Conservation (phyloP, 2,113 vertebrate genomes). For the cattle (Bos taurus) region DNA sequence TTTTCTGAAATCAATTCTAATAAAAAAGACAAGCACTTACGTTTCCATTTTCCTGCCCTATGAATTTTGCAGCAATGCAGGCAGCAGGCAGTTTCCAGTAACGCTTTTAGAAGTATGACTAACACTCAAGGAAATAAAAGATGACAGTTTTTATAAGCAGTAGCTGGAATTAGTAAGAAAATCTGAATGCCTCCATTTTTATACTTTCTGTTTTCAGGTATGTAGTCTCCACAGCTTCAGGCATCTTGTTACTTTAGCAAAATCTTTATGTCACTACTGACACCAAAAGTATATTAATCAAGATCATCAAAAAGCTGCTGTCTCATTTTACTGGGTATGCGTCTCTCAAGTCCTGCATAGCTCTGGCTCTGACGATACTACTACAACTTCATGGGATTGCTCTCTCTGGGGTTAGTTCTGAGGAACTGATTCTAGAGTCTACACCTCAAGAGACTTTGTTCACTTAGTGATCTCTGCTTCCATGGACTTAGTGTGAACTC, state of each 20-base stretch:
- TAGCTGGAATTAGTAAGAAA: constrained; percentile 48
- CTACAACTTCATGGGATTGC: not conserved
- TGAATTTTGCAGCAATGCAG: not conserved
- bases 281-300: not conserved
- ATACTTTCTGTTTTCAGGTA: not conserved
- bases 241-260: not conserved
- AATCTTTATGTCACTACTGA: not conserved
- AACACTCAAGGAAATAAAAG: constrained; percentile 47
- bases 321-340: not conserved
- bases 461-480: not conserved
- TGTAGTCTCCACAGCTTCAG: not conserved
- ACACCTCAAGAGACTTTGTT: not conserved
- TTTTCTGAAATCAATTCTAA: constrained; percentile 52
- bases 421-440: not conserved
- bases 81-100: not conserved
- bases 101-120: constrained; percentile 38
- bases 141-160: not conserved
- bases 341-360: not conserved
- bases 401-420: not conserved
- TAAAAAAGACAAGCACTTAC: constrained; percentile 44
- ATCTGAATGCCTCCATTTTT: constrained; percentile 31
- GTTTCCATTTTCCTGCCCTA: constrained; percentile 37
- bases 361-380: not conserved
- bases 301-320: not conserved
- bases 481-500: not conserved